phyloP scores from a whole-genome alignment of 2,113 vertebrate species.

The Oryctolagus cuniculus region mOryCun1.1 NC_091438.1:121126001-121126500 shows the following conservation, averaged over 20 bases:
- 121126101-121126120: neutral
- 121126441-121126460: conserved; percentile 16
- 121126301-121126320: too few species aligned
- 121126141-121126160: conserved; percentile 28
- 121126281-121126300: too few species aligned
- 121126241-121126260: too few species aligned
- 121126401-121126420: neutral
- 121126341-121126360: too few species aligned
- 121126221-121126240: neutral
- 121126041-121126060: conserved; percentile 28
- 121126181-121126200: conserved; percentile 27
- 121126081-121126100: conserved; percentile 37
- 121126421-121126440: neutral
- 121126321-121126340: too few species aligned
- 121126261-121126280: too few species aligned
- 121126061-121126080: neutral
- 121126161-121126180: neutral
- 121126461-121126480: neutral
- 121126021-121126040: conserved; percentile 41
- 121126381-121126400: too few species aligned
- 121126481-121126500: neutral
- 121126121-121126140: conserved; percentile 31
- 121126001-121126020: neutral
- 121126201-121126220: conserved; percentile 11
- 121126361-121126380: too few species aligned